Conservation (phyloP, 2,888 invertebrate species). For the Lasioglossum morio region DNA sequence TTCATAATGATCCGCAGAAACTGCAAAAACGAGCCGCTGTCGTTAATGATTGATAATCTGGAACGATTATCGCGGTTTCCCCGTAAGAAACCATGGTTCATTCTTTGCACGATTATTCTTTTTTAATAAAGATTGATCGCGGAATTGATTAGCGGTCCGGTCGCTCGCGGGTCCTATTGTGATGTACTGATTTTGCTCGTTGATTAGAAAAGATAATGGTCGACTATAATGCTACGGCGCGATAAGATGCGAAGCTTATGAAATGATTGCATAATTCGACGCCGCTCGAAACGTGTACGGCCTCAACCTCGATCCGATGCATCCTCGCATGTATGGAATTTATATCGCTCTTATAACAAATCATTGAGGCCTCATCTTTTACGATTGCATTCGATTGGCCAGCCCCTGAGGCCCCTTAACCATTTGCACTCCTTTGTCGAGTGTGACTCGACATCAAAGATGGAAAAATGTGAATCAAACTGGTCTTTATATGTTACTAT, state of each 20-base stretch:
- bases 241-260: neutral
- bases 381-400: too few relatives aligned
- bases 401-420: too few relatives aligned
- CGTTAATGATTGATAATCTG: neutral
- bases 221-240: too few relatives aligned
- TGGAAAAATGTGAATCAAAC: too few relatives aligned
- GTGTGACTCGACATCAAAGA: too few relatives aligned
- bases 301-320: slow-evolving; percentile 11
- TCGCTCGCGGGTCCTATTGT: neutral
- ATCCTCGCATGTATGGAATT: neutral
- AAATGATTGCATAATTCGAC: neutral
- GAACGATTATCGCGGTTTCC: neutral
- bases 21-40: neutral
- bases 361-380: too few relatives aligned
- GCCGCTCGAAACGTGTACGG: neutral
- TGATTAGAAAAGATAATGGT: neutral
- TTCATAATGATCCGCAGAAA: neutral
- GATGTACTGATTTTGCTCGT: neutral
- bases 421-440: too few relatives aligned
- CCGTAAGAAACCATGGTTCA: neutral
- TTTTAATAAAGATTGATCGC: neutral
- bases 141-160: neutral
- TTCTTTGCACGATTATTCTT: neutral
- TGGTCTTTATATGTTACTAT: too few relatives aligned
- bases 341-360: neutral